A percentile compares a stretch with the other conserved stretches of the same genome.
phyloP scores from a whole-genome alignment of 2,888 invertebrate species.

The Anorthoa munda region DNA sequence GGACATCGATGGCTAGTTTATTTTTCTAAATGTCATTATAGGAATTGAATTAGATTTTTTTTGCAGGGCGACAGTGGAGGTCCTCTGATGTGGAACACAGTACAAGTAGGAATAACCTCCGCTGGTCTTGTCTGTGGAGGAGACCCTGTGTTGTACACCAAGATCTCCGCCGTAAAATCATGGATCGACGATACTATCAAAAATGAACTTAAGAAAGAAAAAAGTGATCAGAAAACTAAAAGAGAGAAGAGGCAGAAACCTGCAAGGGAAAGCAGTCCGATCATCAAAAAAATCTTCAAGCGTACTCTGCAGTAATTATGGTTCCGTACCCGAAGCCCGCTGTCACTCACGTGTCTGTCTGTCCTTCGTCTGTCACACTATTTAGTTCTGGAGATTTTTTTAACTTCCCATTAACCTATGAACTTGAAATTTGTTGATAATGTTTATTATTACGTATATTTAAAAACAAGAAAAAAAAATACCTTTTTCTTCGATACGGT shows the following conservation, averaged over 20 bases:
- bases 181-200: conserved; percentile 69
- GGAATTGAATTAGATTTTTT: background rate
- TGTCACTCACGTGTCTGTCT: too few relatives aligned
- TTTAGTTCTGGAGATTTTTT: too few relatives aligned
- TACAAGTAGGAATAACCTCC: conserved; percentile 74
- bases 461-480: too few relatives aligned
- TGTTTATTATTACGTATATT: too few relatives aligned
- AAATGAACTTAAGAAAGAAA: conserved; percentile 6
- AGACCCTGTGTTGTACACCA: conserved; percentile 73
- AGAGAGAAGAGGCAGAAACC: background rate
- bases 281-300: background rate
- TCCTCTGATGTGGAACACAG: conserved; percentile 68
- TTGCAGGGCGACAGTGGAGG: conserved; percentile 78
- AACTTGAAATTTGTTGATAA: too few relatives aligned
- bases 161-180: conserved; percentile 56
- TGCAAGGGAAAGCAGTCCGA: background rate
- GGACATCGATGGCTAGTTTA: too few relatives aligned
- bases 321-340: too few relatives aligned
- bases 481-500: too few relatives aligned
- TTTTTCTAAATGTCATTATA: too few relatives aligned
- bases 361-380: too few relatives aligned
- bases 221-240: background rate
- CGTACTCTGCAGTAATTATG: too few relatives aligned
- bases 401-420: too few relatives aligned
- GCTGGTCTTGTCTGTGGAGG: conserved; percentile 74